Percentiles rank a stretch among this genome's conserved stretches.
Conservation (phyloP, 1,140 invertebrate species). For the Plutomurus gul region DNA sequence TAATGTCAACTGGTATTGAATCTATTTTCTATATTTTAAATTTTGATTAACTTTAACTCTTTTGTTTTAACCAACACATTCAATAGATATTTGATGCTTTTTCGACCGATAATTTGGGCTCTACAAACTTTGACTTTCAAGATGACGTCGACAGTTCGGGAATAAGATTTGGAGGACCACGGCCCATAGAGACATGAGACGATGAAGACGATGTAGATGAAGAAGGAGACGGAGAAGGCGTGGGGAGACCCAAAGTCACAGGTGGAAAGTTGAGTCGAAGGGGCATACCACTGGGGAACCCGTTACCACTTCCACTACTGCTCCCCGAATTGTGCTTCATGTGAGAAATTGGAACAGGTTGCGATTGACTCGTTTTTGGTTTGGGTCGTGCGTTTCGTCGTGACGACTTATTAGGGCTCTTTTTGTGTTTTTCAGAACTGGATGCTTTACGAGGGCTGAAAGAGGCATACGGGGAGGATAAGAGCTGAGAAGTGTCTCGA, state of each 20-base stretch:
- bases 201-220: background rate
- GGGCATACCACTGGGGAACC: background rate
- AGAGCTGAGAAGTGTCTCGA: background rate
- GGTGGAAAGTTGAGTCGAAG: background rate
- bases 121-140: background rate
- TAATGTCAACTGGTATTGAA: background rate
- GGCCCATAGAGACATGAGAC: background rate
- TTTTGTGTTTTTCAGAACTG: background rate
- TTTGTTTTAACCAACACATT: background rate
- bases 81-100: background rate
- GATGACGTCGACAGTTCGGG: background rate
- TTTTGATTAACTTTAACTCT: background rate
- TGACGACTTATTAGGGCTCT: background rate
- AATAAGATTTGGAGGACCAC: background rate
- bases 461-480: background rate
- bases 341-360: background rate
- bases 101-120: background rate
- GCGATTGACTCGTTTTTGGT: background rate
- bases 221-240: slow-evolving; percentile 14
- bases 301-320: slow-evolving; percentile 9
- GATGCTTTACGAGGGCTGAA: background rate
- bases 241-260: slow-evolving; percentile 6
- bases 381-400: background rate
- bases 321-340: background rate
- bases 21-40: background rate